Base-by-base conservation (phyloP, 1,140 invertebrate species). In the Drosophila ironensis region DNA sequence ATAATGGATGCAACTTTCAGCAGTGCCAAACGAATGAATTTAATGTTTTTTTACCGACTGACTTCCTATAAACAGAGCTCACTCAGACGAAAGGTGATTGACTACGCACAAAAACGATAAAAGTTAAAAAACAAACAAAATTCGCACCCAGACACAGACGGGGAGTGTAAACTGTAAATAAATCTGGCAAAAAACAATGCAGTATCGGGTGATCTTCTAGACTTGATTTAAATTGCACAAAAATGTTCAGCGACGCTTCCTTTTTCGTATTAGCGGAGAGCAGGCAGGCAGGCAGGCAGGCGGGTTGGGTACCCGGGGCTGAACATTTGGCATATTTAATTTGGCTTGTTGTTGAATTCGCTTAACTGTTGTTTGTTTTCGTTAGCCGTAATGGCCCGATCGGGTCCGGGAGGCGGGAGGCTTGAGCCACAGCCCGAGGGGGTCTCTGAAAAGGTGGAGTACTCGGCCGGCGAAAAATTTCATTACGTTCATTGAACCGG, bases 41-140 rank as follows among this genome's bases (percentile, higher is more conserved):
- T 57, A 67, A 64, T 68, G 56, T 54, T 37, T 61, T 72, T 77
- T 73, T n/a, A n/a, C n/a, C n/a, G n/a, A 78, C 86, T 59, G 73
- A 82, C 78, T 82, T 82, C 80, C 78, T 82, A 82, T 84, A 78
- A 73, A 69, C 44, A 82, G 73, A n/a, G n/a, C n/a, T n/a, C n/a
- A n/a, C n/a, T 46, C 61, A 70, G 41, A 41, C 77, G 40, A 84
- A 82, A 82, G 78, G 69, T 84, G 78, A 82, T 84, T 82, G 77
- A 84, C 77, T 84, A 82, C 72, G 74, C 42, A 52, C 51, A 46
- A 38, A 63, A 69, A 51, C 33, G 50, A 56, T 52, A 1, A 28
- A 30, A 30, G n/a, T n/a, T n/a, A 8, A 12, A 33, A 33, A 33
- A 14, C 11, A 33, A 14, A 33, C 28, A 47, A 42, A 50, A 56